phyloP scores from a whole-genome alignment of 1,140 invertebrate genomes.

The Tigriopus japonicus region DNA sequence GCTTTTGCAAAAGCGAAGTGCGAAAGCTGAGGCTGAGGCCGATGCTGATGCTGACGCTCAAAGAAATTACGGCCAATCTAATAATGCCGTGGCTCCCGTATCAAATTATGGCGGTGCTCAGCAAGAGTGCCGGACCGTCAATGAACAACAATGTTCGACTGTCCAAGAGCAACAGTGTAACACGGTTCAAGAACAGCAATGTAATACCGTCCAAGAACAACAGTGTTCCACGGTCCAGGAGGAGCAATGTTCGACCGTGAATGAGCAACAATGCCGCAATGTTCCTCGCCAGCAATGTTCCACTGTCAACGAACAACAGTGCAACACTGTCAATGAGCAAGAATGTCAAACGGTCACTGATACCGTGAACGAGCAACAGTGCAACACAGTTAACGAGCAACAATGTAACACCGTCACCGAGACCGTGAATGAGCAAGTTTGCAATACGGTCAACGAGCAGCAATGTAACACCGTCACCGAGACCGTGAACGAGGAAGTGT shows the following conservation, averaged over 20 bases:
- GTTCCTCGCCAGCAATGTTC: background rate
- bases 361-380: slow-evolving; percentile 5
- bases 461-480: slow-evolving; percentile 5
- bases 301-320: slow-evolving; percentile 9
- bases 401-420: slow-evolving; percentile 9
- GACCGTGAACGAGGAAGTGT: background rate
- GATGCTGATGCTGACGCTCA: no score
- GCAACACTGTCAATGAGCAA: slow-evolving; percentile 8
- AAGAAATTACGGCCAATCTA: background rate
- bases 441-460: slow-evolving; percentile 7
- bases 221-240: slow-evolving; percentile 12
- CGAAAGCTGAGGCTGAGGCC: no score
- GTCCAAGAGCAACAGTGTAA: slow-evolving; percentile 9
- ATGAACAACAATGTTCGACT: background rate
- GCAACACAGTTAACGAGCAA: slow-evolving; percentile 9
- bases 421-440: slow-evolving; percentile 6
- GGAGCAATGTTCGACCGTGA: slow-evolving; percentile 6
- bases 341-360: background rate
- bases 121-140: slow-evolving; percentile 7
- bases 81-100: background rate
- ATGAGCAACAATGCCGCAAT: slow-evolving; percentile 7
- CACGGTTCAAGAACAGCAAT: slow-evolving; percentile 6
- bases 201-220: background rate
- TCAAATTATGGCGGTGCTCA: background rate
- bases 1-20: background rate